Evolutionary conservation across 2,113 vertebrate species (phyloP), one percentile per base, ranked within the genome.

Genomic region (Rhabdomys dilectus): DNA sequence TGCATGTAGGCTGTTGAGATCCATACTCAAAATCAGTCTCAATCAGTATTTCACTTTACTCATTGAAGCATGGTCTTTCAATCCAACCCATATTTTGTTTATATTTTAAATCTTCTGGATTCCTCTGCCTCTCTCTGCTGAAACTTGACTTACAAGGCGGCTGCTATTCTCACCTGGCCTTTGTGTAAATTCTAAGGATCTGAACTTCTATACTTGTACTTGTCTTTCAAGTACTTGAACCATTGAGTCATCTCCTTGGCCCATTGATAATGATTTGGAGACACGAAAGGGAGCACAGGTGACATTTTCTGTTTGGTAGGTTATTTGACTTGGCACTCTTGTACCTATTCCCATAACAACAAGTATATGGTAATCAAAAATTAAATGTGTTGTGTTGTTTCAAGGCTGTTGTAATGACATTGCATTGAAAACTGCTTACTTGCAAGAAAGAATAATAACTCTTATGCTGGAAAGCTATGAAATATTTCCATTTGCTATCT

Each of bases 401-500:
- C 15, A 36, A 91, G 94, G 36, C 36, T 70, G 12, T 3, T 91
- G 11, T 82, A 1, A 70, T 86, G 45, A 26, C 21, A 76, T 36
- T 89, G 6, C 64, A 39, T 7, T 68, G 34, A 96, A 97, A 98
- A 96, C 1, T 3, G 39, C 77, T 97, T 64, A 81, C 12, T 48
- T 34, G 60, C 66, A 96, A 97, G 8, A 11, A 96, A 68, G 73
- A 68, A 42, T 42, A 48, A 31, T 73, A n/a, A n/a, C n/a, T 88
- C 26, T 78, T 39, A 36, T 21, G 2, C 42, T 51, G 31, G 64
- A 98, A 17, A 45, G 16, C 84, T 84, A 48, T 51, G 45, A n/a
- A 75, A 36, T 3, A 94, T 95, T 97, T 60, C 88, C 45, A 53
- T 72, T 96, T 96, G 58, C 72, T 96, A 62, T 96, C 34, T 39